Conservation (phyloP, 2,888 invertebrate species). For the Andrena hattorfiana region DNA sequence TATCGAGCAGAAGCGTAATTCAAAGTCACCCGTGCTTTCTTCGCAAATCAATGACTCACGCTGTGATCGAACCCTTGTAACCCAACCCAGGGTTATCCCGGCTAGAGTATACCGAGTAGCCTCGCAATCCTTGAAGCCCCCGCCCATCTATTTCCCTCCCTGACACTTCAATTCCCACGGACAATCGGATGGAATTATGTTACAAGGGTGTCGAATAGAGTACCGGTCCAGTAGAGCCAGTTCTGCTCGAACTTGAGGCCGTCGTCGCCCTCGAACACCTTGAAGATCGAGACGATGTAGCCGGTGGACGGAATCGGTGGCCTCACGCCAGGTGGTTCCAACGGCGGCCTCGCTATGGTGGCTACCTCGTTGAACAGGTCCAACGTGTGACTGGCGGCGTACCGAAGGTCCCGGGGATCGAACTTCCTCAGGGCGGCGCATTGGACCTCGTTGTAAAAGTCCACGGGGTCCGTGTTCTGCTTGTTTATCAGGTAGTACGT, state of each 20-base stretch:
- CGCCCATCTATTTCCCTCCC: not conserved
- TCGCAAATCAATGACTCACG: not conserved
- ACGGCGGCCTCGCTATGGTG: slow-evolving; percentile 94
- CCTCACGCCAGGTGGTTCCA: slow-evolving; percentile 92
- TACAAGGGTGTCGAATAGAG: slow-evolving; percentile 18
- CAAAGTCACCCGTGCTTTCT: not conserved
- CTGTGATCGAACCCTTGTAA: not conserved
- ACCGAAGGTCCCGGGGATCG: slow-evolving; percentile 92
- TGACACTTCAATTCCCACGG: not conserved
- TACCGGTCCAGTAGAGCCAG: slow-evolving; percentile 96
- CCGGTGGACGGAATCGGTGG: slow-evolving; percentile 93
- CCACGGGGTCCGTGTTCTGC: slow-evolving; percentile 93
- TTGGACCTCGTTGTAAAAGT: slow-evolving; percentile 94
- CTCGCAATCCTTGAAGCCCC: not conserved
- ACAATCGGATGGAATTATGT: not conserved
- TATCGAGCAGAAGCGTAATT: not conserved
- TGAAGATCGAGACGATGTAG: slow-evolving; percentile 96
- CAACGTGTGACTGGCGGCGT: slow-evolving; percentile 94
- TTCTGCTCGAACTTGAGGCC: slow-evolving; percentile 96
- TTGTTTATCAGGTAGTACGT: slow-evolving; percentile 96
- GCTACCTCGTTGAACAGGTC: slow-evolving; percentile 96
- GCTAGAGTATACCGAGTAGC: not conserved
- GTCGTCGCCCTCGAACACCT: slow-evolving; percentile 97
- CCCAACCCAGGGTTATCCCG: not conserved
- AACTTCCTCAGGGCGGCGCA: slow-evolving; percentile 94